Base-by-base conservation (phyloP, 2,797 vertebrate species). In the Simalia tracyae region DNA sequence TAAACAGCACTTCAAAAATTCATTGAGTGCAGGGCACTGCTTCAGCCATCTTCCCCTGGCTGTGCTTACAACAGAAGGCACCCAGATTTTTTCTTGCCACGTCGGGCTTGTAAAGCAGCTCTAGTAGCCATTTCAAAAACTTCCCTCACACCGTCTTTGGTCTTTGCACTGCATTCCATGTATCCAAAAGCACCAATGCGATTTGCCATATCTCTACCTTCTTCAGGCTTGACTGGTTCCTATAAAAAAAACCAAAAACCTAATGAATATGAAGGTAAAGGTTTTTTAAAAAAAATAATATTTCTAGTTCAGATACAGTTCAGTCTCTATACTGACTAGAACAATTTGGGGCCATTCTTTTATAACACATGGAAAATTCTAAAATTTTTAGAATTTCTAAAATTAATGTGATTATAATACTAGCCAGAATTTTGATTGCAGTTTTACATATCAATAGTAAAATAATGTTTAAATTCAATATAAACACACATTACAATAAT, bases 91-190 rank as follows among this genome's bases (percentile, higher is more conserved):
- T 99, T 99, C 98, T 99, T 99, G 95, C 98, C 98, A 90, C 98
- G 98, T 93, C 98, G 98, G 94, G 99, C 99, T 98, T 99, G 99
- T 97, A 99, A 98, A 84, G 99, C 99, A 72, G 99, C 99, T 98
- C 99, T 99, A 96, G 99, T 99, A 98, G 99, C 99, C 99, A 99
- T 99, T 98, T 99, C 99, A 92, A 99, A 99, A 97, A 99, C 99
- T 97, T 99, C 99, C 97, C 99, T 98, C 95, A 99, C 99, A 50
- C 99, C 99, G 56, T 99, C 99, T 98, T 99, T 99, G 94, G 99
- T 99, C 98, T 99, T 99, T 91, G 99, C 99, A 26, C 99, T 99
- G 97, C 99, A 99, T 97, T 99, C 99, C 99, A 99, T 99, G 96
- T 99, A 99, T 90, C 99, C 99, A 63, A 98, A 99, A 57, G 99